Percentiles rank a stretch among this genome's conserved stretches.
Conservation (phyloP, 2,113 vertebrate genomes). For the Alectura lathami region DNA sequence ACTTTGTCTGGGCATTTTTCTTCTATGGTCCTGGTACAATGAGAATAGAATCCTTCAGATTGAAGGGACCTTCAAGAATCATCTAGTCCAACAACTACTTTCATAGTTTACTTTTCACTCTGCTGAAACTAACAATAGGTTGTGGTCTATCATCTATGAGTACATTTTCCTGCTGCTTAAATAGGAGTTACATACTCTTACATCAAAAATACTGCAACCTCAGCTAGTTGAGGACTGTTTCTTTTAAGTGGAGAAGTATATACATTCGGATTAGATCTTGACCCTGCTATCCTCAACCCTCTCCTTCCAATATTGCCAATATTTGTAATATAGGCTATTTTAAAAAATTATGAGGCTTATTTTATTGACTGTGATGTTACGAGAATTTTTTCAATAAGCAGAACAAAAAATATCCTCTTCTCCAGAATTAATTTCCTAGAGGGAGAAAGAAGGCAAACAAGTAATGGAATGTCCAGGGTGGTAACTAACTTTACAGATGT, state of each 20-base stretch:
- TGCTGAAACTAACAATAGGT: neutral
- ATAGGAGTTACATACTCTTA: neutral
- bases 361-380: neutral
- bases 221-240: neutral
- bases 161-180: neutral
- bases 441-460: neutral
- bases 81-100: neutral
- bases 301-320: neutral
- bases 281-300: neutral
- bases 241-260: neutral
- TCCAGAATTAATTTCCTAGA: neutral
- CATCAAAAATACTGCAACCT: neutral
- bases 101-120: neutral
- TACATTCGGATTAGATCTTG: neutral
- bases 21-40: neutral
- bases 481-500: neutral
- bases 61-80: neutral
- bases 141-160: neutral
- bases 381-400: neutral
- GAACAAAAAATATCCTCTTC: neutral
- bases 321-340: neutral
- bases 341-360: neutral
- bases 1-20: neutral
- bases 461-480: neutral
- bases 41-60: neutral